phyloP scores from a whole-genome alignment of 2,797 vertebrate genomes.

The Bradypodion ventrale region DNA sequence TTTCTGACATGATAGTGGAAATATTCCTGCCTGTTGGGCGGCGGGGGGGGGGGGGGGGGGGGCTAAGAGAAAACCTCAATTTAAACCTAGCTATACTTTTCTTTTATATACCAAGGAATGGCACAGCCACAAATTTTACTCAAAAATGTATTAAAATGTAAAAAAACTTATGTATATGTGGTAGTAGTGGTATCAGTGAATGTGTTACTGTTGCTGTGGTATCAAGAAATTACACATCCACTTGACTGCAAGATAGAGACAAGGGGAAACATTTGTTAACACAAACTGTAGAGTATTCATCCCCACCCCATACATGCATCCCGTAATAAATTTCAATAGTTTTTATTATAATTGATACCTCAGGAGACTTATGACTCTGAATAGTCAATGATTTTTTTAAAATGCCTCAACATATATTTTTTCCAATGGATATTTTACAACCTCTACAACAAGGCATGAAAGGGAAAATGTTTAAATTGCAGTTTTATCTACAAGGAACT shows the following conservation, averaged over 20 bases:
- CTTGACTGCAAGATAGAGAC: not conserved
- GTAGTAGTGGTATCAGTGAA: not conserved
- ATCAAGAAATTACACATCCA: not conserved
- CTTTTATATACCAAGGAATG: not conserved
- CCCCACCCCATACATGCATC: not conserved
- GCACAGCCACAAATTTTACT: not conserved
- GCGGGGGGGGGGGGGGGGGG: no score
- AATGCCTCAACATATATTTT: not conserved
- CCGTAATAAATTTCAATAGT: slow-evolving; percentile 13
- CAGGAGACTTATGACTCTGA: slow-evolving; percentile 14
- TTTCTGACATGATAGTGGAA: not conserved
- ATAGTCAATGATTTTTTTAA: not conserved
- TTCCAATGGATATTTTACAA: not conserved
- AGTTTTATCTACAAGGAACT: not conserved
- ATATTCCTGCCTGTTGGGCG: not conserved
- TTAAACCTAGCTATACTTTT: not conserved
- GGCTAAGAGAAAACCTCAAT: not conserved
- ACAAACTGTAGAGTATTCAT: not conserved
- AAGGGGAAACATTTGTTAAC: not conserved
- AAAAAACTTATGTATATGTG: not conserved
- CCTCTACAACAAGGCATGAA: not conserved
- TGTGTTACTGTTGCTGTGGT: not conserved
- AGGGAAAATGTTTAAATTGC: not conserved
- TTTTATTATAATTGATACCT: not conserved
- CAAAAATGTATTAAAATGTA: not conserved